Base-by-base conservation (phyloP, 2,888 invertebrate species). In the Seira musarum region DNA sequence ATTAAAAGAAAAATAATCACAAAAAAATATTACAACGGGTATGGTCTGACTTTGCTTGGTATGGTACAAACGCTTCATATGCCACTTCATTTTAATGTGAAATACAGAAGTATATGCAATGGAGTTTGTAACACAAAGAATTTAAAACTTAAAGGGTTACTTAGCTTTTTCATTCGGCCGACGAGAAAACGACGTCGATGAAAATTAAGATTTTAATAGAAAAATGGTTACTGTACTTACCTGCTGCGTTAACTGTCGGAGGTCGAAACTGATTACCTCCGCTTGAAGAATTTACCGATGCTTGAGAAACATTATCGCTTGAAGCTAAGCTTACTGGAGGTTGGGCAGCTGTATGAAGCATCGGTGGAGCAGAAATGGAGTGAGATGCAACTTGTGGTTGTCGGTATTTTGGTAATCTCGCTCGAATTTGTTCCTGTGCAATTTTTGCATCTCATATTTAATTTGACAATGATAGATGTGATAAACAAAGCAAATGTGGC, bases 381-480 rank as follows among this genome's bases (percentile, higher is more conserved):
- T 90, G 70, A 89, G 89, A 15, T 82, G 87, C 77, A 88, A 68
- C 71, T 77, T 88, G 89, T 81, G 90, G 90, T 63, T 89, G 89
- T 83, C 91, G 91, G 88, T 96, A 96, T 87, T 93, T 93, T 10
- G 92, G 89, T 87, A 91, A 90, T 69, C 94, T 90, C 8, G 95
- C 93, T 68, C 94, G 90, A 85, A 95, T 92, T 90, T 96, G 96
- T 89, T 96, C 96, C 88, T 96, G 88, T 17, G 65, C 73, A 57
- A 53, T 49, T n/a, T n/a, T n/a, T n/a, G n/a, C n/a, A n/a, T n/a
- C n/a, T n/a, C n/a, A n/a, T n/a, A n/a, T n/a, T n/a, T n/a, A n/a
- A n/a, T n/a, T n/a, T n/a, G n/a, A n/a, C n/a, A n/a, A n/a, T n/a
- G n/a, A n/a, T n/a, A n/a, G n/a, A n/a, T n/a, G n/a, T n/a, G n/a